Evolutionary conservation across 92 coral and sea anemone genomes (phyloP).

Genomic region (Diadumene lineata): DNA sequence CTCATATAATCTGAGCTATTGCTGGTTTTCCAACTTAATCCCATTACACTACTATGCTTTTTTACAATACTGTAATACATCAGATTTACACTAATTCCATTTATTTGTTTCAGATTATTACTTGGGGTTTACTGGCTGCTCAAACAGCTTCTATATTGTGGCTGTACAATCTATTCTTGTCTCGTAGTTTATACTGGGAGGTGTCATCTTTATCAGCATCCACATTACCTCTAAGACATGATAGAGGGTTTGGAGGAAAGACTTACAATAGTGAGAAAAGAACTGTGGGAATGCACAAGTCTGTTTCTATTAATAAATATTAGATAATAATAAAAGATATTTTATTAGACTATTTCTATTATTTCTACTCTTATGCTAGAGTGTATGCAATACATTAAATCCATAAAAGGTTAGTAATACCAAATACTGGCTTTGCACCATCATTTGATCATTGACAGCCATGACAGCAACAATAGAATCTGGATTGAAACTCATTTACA

Average conservation of each 20-base stretch:
- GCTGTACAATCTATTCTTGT: conserved; percentile 85
- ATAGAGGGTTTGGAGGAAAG: conserved; percentile 80
- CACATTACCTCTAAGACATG: conserved; percentile 85
- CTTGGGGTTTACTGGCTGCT: conserved; percentile 84
- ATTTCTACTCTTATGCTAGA: too few relatives aligned
- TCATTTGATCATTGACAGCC: too few relatives aligned
- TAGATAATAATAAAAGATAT: not conserved
- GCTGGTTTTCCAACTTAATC: too few relatives aligned
- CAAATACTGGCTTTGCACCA: too few relatives aligned
- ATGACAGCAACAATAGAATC: too few relatives aligned
- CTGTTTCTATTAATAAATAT: conserved; percentile 62
- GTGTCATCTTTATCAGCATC: conserved; percentile 91
- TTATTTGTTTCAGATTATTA: conserved; percentile 59
- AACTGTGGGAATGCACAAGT: conserved; percentile 78
- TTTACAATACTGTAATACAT: not conserved
- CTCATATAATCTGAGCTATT: too few relatives aligned
- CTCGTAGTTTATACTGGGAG: conserved; percentile 98
- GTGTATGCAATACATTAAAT: too few relatives aligned
- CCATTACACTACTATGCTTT: not conserved
- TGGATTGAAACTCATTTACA: too few relatives aligned
- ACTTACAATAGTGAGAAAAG: conserved; percentile 76
- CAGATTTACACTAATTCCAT: not conserved
- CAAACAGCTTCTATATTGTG: conserved; percentile 76
- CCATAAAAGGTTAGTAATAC: too few relatives aligned
- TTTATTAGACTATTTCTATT: too few relatives aligned